Evolutionary conservation across 2,888 invertebrate genomes (phyloP), one percentile per base, ranked within the genome.

Genomic region (Eupithecia pulchellata): DNA sequence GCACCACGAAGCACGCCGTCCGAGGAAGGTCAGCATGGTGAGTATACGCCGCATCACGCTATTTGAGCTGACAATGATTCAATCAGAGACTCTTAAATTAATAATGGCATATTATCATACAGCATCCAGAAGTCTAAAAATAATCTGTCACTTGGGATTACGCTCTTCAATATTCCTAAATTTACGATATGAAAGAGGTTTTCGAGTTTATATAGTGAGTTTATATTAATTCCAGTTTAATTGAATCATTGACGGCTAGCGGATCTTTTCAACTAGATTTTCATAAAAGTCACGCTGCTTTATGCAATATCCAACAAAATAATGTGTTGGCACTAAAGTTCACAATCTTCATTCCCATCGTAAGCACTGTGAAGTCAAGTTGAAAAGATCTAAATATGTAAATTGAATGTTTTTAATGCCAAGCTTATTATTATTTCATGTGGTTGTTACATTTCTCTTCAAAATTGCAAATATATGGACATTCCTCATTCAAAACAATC

Each of bases 21-120:
- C 89, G 95, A 96, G 98, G 95, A 98, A 98, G 97, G 98, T 98
- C 96, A 97, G 97, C 96, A 97, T 97, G 96, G 97, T 97, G 96
- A 97, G 97, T 97, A 95, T 91, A 87, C 86, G 83, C 83, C 68
- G 71, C 79, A 83, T 84, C 86, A 71, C 63, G 68, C 65, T 58
- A 11, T 61, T 14, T 13, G 42, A 72, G 85, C 90, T 89, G 90
- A 85, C 89, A 89, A 91, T 90, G 86, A 87, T 91, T 91, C 87
- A 77, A 72, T 52, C 11, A 52, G 47, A 20, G 13, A 25, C 52
- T 52, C 25, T 52, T 52, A 42, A 61, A 27, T 14, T 55, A 55
- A 57, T 20, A 52, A 11, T 52, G 52, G 25, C 25, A 11, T 52
- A 4, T 47, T 52, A 4, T 47, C 52, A 52, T 11, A 25, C 52